Conservation (phyloP, 1,140 invertebrate genomes). For the Latrodectus geometricus region DNA sequence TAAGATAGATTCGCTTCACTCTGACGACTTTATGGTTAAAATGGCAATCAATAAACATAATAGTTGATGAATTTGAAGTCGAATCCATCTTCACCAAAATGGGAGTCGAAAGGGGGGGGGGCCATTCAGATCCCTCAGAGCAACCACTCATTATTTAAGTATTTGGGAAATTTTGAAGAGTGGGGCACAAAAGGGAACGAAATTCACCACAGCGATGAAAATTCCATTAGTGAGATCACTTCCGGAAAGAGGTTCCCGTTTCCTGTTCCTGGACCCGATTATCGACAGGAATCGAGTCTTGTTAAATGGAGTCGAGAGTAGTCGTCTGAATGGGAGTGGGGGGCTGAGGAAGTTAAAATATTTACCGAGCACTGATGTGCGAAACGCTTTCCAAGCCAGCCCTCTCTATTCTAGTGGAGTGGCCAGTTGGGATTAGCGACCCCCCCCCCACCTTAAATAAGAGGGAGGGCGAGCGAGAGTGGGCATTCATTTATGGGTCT, state of each 20-base stretch:
- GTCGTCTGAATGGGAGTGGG: background rate
- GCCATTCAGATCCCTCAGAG: too few relatives aligned
- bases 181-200: background rate
- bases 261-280: background rate
- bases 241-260: background rate
- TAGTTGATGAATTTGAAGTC: too few relatives aligned
- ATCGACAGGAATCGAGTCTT: background rate
- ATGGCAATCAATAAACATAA: too few relatives aligned
- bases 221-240: constrained; percentile 53
- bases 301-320: constrained; percentile 38
- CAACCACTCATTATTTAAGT: too few relatives aligned
- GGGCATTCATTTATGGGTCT: constrained; percentile 56
- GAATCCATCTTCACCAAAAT: too few relatives aligned
- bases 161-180: too few relatives aligned
- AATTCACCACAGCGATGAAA: constrained; percentile 51
- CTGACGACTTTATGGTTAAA: too few relatives aligned
- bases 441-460: background rate
- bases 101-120: too few relatives aligned
- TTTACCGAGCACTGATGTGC: constrained; percentile 58
- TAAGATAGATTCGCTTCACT: too few relatives aligned
- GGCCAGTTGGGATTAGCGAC: constrained; percentile 52
- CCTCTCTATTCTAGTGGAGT: constrained; percentile 20
- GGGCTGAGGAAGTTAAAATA: constrained; percentile 48
- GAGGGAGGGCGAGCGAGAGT: background rate
- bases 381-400: constrained; percentile 3